Base-by-base conservation (phyloP, 2,797 vertebrate genomes). In the Semotilus atromaculatus region DNA sequence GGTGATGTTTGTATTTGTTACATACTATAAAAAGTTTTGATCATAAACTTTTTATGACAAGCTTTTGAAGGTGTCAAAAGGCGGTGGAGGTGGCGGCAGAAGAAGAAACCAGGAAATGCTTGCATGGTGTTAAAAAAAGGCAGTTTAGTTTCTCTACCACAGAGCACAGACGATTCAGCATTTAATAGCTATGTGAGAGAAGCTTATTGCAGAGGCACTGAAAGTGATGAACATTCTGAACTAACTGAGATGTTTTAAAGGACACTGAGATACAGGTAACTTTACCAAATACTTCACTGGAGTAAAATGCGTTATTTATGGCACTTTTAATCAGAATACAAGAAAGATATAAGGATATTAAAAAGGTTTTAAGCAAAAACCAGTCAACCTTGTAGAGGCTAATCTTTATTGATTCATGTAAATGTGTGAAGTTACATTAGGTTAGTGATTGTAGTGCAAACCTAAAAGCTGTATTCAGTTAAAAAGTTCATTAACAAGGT, bases 21-120 rank as follows among this genome's bases (percentile, higher is more conserved):
- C 11, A 34, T 34, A 36, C 34, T 68, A 68, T 36, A 13, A 38
- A 38, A 23, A 0, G 10, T 16, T n/a, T n/a, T 75, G 9, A 36
- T 19, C 14, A 29, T 5, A 51, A 64, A 76, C n/a, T 8, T 71
- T 43, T 23, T 60, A 34, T 53, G 2, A 26, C 26, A 66, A n/a
- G 19, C 18, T 31, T 72, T 64, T 80, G 86, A 51, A 88, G 36
- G 81, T 82, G 88, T 91, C 85, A 89, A 74, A 87, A 82, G 55
- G 6, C 21, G 31, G 43, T 74, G 80, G 38, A 70, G 81, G 71
- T 70, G 55, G 51, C 19, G 55, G 51, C 19, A 89, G 72, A 74
- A 93, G 83, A 87, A 91, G 90, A 90, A 90, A 94, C 85, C 92
- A 94, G 94, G 94, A 96, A 95, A 94, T 95, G 89, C 86, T 90